Evolutionary conservation across 2,888 invertebrate genomes (phyloP).

Genomic region (Argyresthia goedartella): DNA sequence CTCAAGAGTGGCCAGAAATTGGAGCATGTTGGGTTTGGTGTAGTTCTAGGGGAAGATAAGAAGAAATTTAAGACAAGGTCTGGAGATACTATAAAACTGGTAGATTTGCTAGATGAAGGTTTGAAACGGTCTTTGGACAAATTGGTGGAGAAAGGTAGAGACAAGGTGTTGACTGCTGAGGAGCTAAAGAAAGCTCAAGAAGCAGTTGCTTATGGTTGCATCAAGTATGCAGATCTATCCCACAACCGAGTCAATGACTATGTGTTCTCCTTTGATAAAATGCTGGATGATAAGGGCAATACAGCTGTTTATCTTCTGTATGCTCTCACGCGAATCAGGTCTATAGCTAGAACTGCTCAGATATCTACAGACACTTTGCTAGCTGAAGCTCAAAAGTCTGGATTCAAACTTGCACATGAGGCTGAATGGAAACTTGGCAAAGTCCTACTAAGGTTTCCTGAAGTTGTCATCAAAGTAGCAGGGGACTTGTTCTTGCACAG

Average conservation of each 20-base stretch:
- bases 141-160: slow-evolving; percentile 87
- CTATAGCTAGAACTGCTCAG: slow-evolving; percentile 86
- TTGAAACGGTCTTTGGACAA: slow-evolving; percentile 85
- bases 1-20: slow-evolving; percentile 74
- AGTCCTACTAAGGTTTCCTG: slow-evolving; percentile 87
- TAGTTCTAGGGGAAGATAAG: slow-evolving; percentile 97
- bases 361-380: slow-evolving; percentile 73
- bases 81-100: slow-evolving; percentile 92
- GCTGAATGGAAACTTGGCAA: slow-evolving; percentile 97
- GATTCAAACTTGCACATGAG: slow-evolving; percentile 84
- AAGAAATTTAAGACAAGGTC: slow-evolving; percentile 99
- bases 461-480: slow-evolving; percentile 84
- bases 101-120: slow-evolving; percentile 93
- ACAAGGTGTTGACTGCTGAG: slow-evolving; percentile 83
- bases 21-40: slow-evolving; percentile 96
- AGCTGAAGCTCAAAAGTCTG: slow-evolving; percentile 69
- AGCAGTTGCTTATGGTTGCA: slow-evolving; percentile 97
- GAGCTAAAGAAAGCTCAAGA: slow-evolving; percentile 89
- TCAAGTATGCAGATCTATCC: slow-evolving; percentile 97
- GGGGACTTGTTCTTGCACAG: slow-evolving; percentile 87
- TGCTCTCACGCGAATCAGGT: slow-evolving; percentile 93
- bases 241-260: slow-evolving; percentile 96
- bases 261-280: slow-evolving; percentile 98
- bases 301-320: slow-evolving; percentile 98
- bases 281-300: slow-evolving; percentile 99